Percentiles rank a stretch among this genome's conserved stretches.
Evolutionary conservation across 2,888 invertebrate genomes (phyloP).

Genomic region (Mythimna vitellina): DNA sequence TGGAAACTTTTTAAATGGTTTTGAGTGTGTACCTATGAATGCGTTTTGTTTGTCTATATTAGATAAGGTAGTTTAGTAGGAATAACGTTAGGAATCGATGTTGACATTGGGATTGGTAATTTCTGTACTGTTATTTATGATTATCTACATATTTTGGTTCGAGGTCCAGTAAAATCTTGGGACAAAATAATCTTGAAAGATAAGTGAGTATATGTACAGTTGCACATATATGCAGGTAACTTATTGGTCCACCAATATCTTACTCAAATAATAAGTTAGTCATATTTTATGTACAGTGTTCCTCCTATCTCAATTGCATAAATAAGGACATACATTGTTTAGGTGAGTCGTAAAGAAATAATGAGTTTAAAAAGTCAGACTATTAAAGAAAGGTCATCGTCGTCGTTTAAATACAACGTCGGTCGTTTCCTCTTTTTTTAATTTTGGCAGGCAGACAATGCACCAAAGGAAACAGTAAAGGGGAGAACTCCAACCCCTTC

Average conservation of each 20-base stretch:
- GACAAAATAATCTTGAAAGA: background rate
- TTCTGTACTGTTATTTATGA: too few species aligned
- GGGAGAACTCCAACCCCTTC: constrained; percentile 85
- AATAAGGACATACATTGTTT: constrained; percentile 11
- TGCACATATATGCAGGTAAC: too few species aligned
- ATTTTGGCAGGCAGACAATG: constrained; percentile 89
- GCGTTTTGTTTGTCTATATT: constrained; percentile 46
- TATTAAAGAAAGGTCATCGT: constrained; percentile 79
- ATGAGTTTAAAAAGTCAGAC: constrained; percentile 62
- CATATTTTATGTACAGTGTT: background rate
- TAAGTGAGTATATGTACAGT: too few species aligned
- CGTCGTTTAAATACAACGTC: constrained; percentile 80
- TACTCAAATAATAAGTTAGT: background rate
- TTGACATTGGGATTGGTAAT: too few species aligned
- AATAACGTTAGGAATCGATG: too few species aligned
- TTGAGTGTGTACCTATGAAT: constrained; percentile 37
- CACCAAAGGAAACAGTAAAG: constrained; percentile 88
- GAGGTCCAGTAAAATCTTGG: background rate
- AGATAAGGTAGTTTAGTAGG: too few species aligned
- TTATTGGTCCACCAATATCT: too few species aligned
- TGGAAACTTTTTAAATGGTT: constrained; percentile 65
- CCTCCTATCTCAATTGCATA: background rate
- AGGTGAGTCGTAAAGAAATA: constrained; percentile 38
- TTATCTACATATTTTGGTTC: background rate
- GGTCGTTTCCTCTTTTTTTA: constrained; percentile 86